Base-by-base conservation (phyloP, 2,888 invertebrate species). In the Catocala sponsa region DNA sequence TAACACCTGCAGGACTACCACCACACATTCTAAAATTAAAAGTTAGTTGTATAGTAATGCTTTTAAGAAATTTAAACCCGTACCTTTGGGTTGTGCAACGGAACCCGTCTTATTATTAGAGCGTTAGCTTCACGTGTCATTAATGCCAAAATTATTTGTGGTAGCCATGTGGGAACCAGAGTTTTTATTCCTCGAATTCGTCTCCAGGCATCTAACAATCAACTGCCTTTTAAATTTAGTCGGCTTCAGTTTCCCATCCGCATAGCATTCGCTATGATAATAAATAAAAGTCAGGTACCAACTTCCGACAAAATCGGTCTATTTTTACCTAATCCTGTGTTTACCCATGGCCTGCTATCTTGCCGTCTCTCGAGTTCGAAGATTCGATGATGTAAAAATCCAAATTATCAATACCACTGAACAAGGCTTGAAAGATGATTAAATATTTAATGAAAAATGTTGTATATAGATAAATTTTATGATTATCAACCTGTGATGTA, bases 1-100 rank as follows among this genome's bases (percentile, higher is more conserved):
- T 65, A 65, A 67, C 58, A 59, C 55, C 63, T 60, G 60, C 67
- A 63, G 67, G 66, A 66, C 35, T 70, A 63, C 70, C 70, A 63
- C 66, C 70, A 58, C 60, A 67, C 62, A 64, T 57, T 63, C 49
- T 69, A 62, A 65, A 52, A 52, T 52, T 11, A 42, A 52, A 52
- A 25, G 42, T 42, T 52, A n/a, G 41, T 42, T 70, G 55, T 61
- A 64, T 61, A 62, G 53, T 64, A 62, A 59, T 68, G 56, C 59
- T 25, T 59, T 59, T 68, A 59, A 60, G 61, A 63, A 62, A 63
- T 63, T 61, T 63, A 47, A 67, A 63, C 59, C 55, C 57, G n/a
- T 46, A 52, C 63, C 58, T 53, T 60, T 53, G 67, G 60, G 48
- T 61, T 61, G 56, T 68, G 64, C 64, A 64, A 64, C 52, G 65